Evolutionary conservation across 1,140 invertebrate species (phyloP), one percentile per base, ranked within the genome.

Genomic region (Diorhabda carinulata): DNA sequence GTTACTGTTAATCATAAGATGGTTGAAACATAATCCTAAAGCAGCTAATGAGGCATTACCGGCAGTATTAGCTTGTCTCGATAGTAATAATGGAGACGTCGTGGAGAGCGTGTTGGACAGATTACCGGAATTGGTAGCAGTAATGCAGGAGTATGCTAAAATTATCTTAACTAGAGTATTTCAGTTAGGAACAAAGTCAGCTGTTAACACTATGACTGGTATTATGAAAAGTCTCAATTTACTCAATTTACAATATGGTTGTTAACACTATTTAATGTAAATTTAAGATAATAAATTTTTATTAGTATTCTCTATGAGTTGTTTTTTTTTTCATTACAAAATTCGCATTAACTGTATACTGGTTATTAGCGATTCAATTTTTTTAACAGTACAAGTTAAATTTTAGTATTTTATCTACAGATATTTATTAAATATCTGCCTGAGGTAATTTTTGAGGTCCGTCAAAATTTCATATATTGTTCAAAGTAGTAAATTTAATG

Each of bases 191-290:
- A 87, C 95, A 57, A 87, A 87, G 73, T 91, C 90, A 43, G 90
- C 90, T 68, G 85, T 94, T 56, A 93, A 93, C 72, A 91, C 92
- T 5, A 86, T 89, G 59, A 82, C 85, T n/a, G 89, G 89, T 78
- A 90, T 97, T 60, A 88, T 87, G 59, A 93, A 93, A 79, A 90
- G 90, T 67, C 87, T 97, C 57, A 83, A 89, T 72, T 83, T 94
- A 52, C 85, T 97, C 58, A 94, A 95, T 82, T 85, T 90, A 59
- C 93, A 96, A 77, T 87, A 90, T 77, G 92, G 91, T 43, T 93
- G 90, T 83, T 93, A 83, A 41, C n/a, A 25, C 25, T 25, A 25
- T 25, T 25, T 25, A 25, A 25, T 25, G 25, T 25, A 25, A 25
- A 25, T 25, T 25, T 25, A 25, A 25, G 25, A 25, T 25, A 25